Evolutionary conservation across 1,140 invertebrate genomes (phyloP).

Genomic region (Pinna nobilis): DNA sequence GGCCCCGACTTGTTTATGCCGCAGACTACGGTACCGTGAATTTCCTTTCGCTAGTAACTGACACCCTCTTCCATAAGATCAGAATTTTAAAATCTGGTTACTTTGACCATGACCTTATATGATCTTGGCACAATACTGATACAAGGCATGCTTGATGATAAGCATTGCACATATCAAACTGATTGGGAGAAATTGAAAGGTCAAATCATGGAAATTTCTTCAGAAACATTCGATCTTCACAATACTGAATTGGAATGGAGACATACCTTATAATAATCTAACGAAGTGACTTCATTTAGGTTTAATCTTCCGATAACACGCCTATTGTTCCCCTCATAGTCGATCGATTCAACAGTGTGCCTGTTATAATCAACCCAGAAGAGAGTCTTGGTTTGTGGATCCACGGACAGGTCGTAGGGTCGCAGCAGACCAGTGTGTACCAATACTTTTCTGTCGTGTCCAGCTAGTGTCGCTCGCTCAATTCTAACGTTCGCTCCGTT

Average conservation of each 20-base stretch:
- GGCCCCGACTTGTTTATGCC: too few species aligned
- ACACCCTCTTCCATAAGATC: too few species aligned
- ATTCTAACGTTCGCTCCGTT: not conserved
- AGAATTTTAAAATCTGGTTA: too few species aligned
- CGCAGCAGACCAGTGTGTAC: not conserved
- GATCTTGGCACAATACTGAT: too few species aligned
- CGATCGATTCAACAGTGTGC: not conserved
- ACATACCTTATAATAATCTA: not conserved
- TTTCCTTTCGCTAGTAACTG: too few species aligned
- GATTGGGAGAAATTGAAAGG: too few species aligned
- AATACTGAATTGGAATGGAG: not conserved
- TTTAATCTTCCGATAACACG: not conserved
- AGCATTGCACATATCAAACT: too few species aligned
- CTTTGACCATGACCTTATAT: too few species aligned
- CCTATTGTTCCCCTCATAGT: not conserved
- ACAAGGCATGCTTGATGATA: too few species aligned
- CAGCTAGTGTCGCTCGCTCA: not conserved
- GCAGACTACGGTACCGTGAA: too few species aligned
- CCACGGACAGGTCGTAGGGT: not conserved
- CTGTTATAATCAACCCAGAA: not conserved
- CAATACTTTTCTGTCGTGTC: conserved; percentile 1
- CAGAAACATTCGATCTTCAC: too few species aligned
- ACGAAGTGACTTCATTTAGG: not conserved
- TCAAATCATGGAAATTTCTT: too few species aligned
- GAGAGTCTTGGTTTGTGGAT: not conserved